Percentiles rank a stretch among this genome's conserved stretches.
Conservation (phyloP, 2,888 invertebrate species). For the Rapana venosa region DNA sequence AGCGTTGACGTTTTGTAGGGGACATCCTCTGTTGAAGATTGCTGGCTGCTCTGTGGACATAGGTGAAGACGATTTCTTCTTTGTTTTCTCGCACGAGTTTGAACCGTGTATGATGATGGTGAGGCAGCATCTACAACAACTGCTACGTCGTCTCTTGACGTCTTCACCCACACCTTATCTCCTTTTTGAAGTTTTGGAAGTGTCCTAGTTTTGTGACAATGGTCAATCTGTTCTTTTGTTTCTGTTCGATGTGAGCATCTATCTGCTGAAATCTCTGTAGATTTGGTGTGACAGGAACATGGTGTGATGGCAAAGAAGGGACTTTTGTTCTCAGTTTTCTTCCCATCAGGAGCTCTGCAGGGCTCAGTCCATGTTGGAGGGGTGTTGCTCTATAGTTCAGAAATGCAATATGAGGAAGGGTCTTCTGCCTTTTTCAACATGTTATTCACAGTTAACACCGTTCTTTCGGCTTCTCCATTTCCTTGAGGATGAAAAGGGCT, state of each 20-base stretch:
- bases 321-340: not conserved
- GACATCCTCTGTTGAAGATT: no score
- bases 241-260: not conserved
- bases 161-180: not conserved
- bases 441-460: not conserved
- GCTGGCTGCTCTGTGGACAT: no score
- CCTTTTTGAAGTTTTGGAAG: not conserved
- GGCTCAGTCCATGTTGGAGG: not conserved
- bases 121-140: no score
- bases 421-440: not conserved
- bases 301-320: not conserved
- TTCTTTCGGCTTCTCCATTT: constrained; percentile 7
- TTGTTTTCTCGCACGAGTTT: no score
- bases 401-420: not conserved
- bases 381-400: not conserved
- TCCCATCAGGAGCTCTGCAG: not conserved
- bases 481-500: not conserved
- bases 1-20: no score
- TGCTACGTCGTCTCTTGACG: not conserved
- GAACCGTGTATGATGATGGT: no score
- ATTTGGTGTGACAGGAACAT: not conserved
- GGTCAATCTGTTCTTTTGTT: not conserved
- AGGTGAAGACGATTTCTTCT: no score
- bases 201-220: not conserved
- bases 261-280: not conserved